Base-by-base conservation (phyloP, 2,113 vertebrate species). In the Polypterus bichir region DNA sequence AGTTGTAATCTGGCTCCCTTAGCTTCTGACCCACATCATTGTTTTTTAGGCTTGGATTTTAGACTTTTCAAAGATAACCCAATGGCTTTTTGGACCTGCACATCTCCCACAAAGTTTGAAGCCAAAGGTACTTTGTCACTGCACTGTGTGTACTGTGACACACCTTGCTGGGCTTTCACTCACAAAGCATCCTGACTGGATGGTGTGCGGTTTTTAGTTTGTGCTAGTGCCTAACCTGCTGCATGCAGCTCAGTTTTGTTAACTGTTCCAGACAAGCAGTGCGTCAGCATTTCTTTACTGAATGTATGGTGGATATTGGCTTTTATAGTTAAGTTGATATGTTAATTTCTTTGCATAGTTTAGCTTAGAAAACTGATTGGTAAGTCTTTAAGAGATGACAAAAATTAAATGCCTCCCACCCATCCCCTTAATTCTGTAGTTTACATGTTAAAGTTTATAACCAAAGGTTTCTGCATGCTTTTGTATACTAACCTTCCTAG, bases 1-100 rank as follows among this genome's bases (percentile, higher is more conserved):
- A 27, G 27, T 27, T 27, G 27, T 10, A 61, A 47, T 57, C 48
- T 7, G 49, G 5, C 9, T 79, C 72, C 74, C 79, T 70, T 77
- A 62, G 77, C 72, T 75, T 57, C 77, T 66, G 70, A 76, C 80
- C 69, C 69, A 73, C 62, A 53, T 63, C 75, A 76, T 89, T 89
- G 81, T 91, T 88, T 92, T 92, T 80, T 90, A 97, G 96, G 93
- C 73, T 88, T 97, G 97, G 92, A 98, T 87, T 97, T 98, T 97
- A 99, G 82, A 79, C 93, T 97, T 90, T 99, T 98, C 93, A 97
- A 97, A 91, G 92, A 93, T 97, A 98, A 99, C 80, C 94, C 93
- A 79, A 90, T 92, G 92, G 92, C 91, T 72, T 98, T 98, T 97
- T 98, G 95, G 96, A 96, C 90, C 84, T 90, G 84, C 80, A 76